phyloP scores from a whole-genome alignment of 2,113 vertebrate genomes.

The Apistogramma diplotaenia region DNA sequence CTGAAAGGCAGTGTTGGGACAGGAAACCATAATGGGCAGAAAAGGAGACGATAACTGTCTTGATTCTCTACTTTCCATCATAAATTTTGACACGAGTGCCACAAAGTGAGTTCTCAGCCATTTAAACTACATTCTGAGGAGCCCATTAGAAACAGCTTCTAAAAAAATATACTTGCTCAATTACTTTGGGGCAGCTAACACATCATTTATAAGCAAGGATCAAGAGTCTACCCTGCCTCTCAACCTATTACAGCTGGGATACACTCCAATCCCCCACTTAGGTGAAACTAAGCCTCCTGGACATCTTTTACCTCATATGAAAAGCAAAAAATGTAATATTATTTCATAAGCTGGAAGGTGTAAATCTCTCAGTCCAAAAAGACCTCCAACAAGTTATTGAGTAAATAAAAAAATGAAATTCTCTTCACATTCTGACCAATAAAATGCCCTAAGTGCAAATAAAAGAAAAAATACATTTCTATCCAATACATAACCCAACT shows the following conservation, averaged over 20 bases:
- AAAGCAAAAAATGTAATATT: background rate
- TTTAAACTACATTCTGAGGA: background rate
- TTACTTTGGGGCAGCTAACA: background rate
- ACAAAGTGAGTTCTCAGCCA: conserved; percentile 8
- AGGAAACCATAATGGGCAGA: background rate
- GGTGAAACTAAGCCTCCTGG: background rate
- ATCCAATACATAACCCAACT: background rate
- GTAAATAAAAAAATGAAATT: background rate
- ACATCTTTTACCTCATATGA: background rate
- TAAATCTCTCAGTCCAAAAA: background rate
- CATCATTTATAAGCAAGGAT: background rate
- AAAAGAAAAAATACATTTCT: background rate
- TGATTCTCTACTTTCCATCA: conserved; percentile 2
- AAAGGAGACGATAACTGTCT: background rate
- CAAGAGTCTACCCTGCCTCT: background rate
- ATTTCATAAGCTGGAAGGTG: background rate
- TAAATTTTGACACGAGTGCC: background rate
- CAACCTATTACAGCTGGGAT: background rate
- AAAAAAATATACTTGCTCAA: background rate
- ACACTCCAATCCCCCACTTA: background rate
- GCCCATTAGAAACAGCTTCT: background rate
- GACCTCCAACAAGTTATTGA: background rate
- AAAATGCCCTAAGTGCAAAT: background rate
- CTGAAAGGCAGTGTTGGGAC: background rate
- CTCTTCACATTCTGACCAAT: background rate